Evolutionary conservation across 2,888 invertebrate genomes (phyloP).

Genomic region (Scelioninae gen. 2): DNA sequence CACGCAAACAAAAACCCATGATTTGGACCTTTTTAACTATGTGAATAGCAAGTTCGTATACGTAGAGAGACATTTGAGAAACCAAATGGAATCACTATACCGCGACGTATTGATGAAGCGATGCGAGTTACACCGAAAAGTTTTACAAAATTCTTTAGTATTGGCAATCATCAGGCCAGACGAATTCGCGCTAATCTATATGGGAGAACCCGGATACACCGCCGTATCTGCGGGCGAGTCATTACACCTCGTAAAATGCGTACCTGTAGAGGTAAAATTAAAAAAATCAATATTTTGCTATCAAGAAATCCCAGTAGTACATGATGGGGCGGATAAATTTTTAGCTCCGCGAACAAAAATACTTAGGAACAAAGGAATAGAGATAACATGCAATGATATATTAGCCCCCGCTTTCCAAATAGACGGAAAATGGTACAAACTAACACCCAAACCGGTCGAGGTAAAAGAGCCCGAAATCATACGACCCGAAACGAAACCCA

Average conservation of each 20-base stretch:
- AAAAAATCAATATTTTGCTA: not conserved
- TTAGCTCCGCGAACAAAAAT: not conserved
- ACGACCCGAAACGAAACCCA: no score
- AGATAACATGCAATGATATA: not conserved
- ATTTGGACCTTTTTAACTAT: slow-evolving; percentile 59
- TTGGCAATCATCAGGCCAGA: slow-evolving; percentile 1
- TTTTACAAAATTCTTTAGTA: not conserved
- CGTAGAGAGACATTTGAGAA: slow-evolving; percentile 46
- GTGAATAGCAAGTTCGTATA: slow-evolving; percentile 64
- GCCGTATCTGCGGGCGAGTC: slow-evolving; percentile 3
- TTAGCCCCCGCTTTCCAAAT: not conserved
- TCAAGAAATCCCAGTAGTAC: no score
- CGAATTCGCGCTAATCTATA: slow-evolving; percentile 14
- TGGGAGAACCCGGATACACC: slow-evolving; percentile 4
- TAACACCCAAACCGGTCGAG: not conserved
- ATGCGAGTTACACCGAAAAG: slow-evolving; percentile 5
- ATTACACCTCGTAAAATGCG: slow-evolving; percentile 12
- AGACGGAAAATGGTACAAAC: not conserved
- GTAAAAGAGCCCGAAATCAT: not conserved
- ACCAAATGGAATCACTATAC: slow-evolving; percentile 1
- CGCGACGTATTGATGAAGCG: not conserved
- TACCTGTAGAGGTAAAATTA: not conserved
- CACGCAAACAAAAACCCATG: slow-evolving; percentile 3
- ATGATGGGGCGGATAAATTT: no score
- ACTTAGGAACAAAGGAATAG: not conserved